A percentile compares a stretch with the other conserved stretches of the same genome.
phyloP scores from a whole-genome alignment of 1,140 invertebrate species.

The Popillia japonica region DNA sequence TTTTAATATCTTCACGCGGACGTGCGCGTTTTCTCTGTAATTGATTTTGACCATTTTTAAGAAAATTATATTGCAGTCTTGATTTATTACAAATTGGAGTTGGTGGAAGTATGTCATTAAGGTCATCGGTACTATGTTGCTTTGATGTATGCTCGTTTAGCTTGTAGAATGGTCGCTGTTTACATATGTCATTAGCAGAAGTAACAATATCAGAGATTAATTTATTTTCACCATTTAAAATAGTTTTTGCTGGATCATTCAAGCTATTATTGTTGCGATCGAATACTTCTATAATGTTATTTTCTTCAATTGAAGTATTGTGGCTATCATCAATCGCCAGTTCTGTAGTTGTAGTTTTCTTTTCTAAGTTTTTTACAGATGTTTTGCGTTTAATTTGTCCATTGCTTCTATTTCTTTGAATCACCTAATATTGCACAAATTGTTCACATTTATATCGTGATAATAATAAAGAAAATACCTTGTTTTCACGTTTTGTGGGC shows the following conservation, averaged over 20 bases:
- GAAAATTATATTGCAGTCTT: not conserved
- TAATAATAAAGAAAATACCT: constrained; percentile 7
- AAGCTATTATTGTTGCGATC: too few relatives aligned
- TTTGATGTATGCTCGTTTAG: not conserved
- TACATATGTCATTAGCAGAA: not conserved
- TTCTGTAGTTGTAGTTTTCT: too few relatives aligned
- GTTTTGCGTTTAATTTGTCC: not conserved
- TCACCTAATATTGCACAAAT: not conserved
- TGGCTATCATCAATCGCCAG: too few relatives aligned
- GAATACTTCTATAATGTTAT: too few relatives aligned
- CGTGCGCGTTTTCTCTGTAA: not conserved
- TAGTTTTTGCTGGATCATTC: not conserved
- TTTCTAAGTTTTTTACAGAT: not conserved
- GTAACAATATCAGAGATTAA: not conserved
- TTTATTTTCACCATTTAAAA: not conserved
- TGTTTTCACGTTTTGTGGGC: not conserved
- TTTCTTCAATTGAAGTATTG: too few relatives aligned
- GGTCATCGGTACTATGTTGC: not conserved
- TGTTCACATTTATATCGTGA: not conserved
- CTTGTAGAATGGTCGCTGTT: not conserved
- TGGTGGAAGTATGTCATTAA: not conserved
- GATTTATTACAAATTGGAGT: constrained; percentile 3
- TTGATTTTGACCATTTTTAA: too few relatives aligned
- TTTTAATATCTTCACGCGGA: not conserved
- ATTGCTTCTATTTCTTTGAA: not conserved